Percentiles rank a stretch among this genome's conserved stretches.
Evolutionary conservation across 2,888 invertebrate genomes (phyloP).

Genomic region (Hipparchia sbordonii): DNA sequence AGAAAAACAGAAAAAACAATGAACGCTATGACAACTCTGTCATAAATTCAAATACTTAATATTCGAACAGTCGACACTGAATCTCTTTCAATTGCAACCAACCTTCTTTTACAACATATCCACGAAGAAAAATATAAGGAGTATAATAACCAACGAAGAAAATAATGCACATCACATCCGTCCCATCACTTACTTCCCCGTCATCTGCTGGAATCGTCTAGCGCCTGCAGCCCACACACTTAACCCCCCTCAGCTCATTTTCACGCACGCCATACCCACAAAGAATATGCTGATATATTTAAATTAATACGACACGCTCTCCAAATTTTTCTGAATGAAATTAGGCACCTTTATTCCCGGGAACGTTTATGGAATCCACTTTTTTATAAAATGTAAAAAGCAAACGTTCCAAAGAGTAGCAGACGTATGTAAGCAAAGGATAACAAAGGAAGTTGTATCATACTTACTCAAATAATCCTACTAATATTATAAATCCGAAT

Average conservation of each 20-base stretch:
- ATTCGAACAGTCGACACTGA: too few species aligned
- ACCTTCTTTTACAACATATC: too few species aligned
- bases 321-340: conserved; percentile 61
- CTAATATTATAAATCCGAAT: too few species aligned
- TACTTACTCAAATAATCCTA: not conserved
- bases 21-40: too few species aligned
- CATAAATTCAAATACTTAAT: too few species aligned
- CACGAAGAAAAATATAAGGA: not conserved
- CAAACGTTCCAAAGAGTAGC: not conserved
- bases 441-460: not conserved
- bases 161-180: conserved; percentile 40
- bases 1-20: too few species aligned
- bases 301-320: conserved; percentile 64
- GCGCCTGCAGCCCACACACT: conserved; percentile 44
- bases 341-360: conserved; percentile 64
- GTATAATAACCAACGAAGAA: conserved; percentile 38
- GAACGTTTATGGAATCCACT: conserved; percentile 48
- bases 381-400: not conserved
- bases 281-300: conserved; percentile 74
- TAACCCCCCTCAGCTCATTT: conserved; percentile 55
- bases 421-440: not conserved
- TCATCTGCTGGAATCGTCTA: conserved; percentile 50
- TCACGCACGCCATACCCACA: conserved; percentile 57
- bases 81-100: too few species aligned
- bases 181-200: conserved; percentile 49